Conservation (phyloP, 23 tunicate species). For the Styela clava region DNA sequence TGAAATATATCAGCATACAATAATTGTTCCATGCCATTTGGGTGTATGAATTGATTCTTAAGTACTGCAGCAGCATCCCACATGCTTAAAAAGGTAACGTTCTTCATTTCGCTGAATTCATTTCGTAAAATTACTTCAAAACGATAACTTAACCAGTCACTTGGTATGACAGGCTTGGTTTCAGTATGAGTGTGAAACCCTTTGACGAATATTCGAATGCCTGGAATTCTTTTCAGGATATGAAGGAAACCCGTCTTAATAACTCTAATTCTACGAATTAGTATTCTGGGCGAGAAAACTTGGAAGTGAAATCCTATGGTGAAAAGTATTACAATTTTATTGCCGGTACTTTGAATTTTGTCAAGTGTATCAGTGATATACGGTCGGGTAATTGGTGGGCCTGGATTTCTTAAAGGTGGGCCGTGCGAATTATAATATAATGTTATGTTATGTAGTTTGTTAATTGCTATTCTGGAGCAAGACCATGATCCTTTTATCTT, state of each 20-base stretch:
- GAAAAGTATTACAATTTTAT: constrained; percentile 19
- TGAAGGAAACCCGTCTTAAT: background rate
- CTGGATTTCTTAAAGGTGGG: constrained; percentile 41
- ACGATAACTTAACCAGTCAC: background rate
- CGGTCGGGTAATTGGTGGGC: constrained; percentile 20
- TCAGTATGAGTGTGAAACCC: constrained; percentile 7
- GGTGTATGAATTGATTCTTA: background rate
- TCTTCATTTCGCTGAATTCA: background rate
- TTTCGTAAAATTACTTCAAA: constrained; percentile 9
- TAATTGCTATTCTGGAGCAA: background rate
- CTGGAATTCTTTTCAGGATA: background rate
- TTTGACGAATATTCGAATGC: constrained; percentile 2
- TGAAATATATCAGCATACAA: too few relatives aligned
- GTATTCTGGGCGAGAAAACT: constrained; percentile 1
- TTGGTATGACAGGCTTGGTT: background rate
- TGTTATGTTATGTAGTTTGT: background rate
- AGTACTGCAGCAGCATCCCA: background rate
- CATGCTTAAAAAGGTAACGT: background rate
- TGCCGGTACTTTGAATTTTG: constrained; percentile 22
- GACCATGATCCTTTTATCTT: background rate
- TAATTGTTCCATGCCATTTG: too few relatives aligned
- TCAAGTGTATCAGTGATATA: constrained; percentile 38
- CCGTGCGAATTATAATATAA: constrained; percentile 39
- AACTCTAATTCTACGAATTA: background rate
- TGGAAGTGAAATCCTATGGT: constrained; percentile 40